Conservation (phyloP, 2,797 vertebrate genomes). For the Tympanoctomys barrerae region DNA sequence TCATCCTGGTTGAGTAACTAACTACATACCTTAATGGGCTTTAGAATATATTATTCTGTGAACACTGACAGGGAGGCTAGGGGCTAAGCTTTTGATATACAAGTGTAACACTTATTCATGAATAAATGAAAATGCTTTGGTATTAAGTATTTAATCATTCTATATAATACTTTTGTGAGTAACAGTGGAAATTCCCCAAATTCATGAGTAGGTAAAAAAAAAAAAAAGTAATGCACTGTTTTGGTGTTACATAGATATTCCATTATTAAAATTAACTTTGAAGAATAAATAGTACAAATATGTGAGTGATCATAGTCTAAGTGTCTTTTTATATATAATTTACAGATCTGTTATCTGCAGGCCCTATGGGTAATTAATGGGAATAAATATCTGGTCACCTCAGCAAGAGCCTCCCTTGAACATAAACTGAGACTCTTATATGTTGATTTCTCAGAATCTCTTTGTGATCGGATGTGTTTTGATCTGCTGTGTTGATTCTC, state of each 20-base stretch:
- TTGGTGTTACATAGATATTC: neutral
- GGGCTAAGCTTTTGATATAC: neutral
- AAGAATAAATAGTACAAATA: slow-evolving; percentile 7
- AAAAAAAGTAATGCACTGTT: neutral
- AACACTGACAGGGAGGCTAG: neutral
- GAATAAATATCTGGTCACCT: neutral
- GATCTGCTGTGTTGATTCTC: slow-evolving; percentile 7
- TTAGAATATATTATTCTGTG: slow-evolving; percentile 46
- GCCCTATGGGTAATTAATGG: slow-evolving; percentile 23
- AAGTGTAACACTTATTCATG: neutral
- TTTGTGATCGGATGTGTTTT: slow-evolving; percentile 3
- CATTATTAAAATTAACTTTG: slow-evolving; percentile 48
- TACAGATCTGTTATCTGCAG: slow-evolving; percentile 10
- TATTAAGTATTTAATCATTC: neutral
- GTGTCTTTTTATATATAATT: slow-evolving; percentile 16
- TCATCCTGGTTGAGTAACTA: neutral
- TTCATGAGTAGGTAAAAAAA: neutral
- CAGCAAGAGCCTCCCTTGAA: neutral
- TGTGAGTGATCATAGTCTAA: neutral
- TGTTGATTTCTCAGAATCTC: neutral
- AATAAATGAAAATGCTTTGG: slow-evolving; percentile 25
- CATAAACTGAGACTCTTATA: neutral
- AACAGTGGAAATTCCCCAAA: slow-evolving; percentile 27
- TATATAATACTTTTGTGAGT: neutral
- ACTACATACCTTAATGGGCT: neutral